Base-by-base conservation (phyloP, 2,888 invertebrate species). In the Megamerina dolium region DNA sequence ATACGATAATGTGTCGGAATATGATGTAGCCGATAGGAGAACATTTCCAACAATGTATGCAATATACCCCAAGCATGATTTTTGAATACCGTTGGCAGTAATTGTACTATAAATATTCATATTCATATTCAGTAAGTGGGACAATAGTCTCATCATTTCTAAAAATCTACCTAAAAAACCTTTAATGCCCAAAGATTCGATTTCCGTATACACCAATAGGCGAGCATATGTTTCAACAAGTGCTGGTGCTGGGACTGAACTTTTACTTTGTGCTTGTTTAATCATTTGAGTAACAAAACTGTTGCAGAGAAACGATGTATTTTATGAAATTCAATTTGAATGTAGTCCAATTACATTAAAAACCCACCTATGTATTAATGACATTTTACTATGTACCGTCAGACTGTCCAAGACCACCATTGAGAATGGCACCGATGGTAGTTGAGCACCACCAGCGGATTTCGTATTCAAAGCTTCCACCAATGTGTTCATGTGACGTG, bases 341-440 rank as follows among this genome's bases (percentile, higher is more conserved):
- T 21, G 17, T 16, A 17, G 33, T 16, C 10, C 12, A 23, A 30
- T 14, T 33, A 2, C 9, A 41, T 34, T 23, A 10, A 41, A 26
- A 34, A 13, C 14, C 77, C 73, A 65, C 64, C 60, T 63, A 43
- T 82, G 79, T 57, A 91, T 89, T 12, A 93, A 69, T 0, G 79
- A 79, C 95, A 96, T 96, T 73, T 96, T 96, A 23, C 93, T 91
- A 64, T 96, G 96, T 21, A 95, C 85, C 0, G 95, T 95, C 42
- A 96, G 72, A 16, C 94, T 93, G 67, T 96, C 96, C 33, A 96
- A 73, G 41, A 93, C 84, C 0, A 87, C 86, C 85, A 96, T 93
- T 0, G 92, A 88, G 34, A 95, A 74, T 0, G 95, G 95, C 9
- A 85, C 83, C 0, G 89, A 89, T 3, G 91, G 89, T 16, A 85